A percentile compares a stretch with the other conserved stretches of the same genome.
Conservation (phyloP, 2,888 invertebrate genomes). For the Allolobophora icterica region DNA sequence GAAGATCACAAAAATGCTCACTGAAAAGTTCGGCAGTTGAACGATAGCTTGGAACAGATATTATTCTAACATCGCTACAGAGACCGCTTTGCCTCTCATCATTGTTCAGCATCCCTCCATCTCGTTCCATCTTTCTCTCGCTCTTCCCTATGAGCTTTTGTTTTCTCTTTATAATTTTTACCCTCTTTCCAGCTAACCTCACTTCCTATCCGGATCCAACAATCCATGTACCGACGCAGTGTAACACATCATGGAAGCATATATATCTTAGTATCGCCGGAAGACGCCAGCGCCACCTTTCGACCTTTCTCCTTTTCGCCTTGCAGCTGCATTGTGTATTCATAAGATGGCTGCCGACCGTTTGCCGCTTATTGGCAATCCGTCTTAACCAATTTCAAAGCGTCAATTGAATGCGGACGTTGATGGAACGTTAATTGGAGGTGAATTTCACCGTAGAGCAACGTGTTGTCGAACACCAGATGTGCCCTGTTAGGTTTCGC, state of each 20-base stretch:
- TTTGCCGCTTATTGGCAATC: not conserved
- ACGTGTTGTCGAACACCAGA: not conserved
- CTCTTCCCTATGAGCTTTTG: not conserved
- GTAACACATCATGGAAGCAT: too few species aligned
- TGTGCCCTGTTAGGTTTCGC: not conserved
- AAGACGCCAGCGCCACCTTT: not conserved
- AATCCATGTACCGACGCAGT: not conserved
- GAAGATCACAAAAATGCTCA: too few species aligned
- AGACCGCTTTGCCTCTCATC: not conserved
- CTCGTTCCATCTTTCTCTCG: not conserved
- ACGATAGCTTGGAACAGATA: too few species aligned
- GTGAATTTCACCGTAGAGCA: not conserved
- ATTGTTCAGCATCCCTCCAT: not conserved
- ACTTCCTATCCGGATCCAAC: not conserved
- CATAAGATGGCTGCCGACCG: not conserved
- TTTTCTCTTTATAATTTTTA: not conserved
- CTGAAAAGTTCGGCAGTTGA: too few species aligned
- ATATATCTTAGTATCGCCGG: not conserved
- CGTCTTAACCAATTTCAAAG: not conserved
- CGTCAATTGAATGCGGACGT: not conserved
- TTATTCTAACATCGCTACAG: too few species aligned
- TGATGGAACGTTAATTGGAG: not conserved
- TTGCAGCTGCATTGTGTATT: not conserved
- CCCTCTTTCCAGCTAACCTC: not conserved
- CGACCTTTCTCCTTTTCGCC: not conserved